Conservation (phyloP, 2,888 invertebrate species). For the Xestoiulus laeticollis region DNA sequence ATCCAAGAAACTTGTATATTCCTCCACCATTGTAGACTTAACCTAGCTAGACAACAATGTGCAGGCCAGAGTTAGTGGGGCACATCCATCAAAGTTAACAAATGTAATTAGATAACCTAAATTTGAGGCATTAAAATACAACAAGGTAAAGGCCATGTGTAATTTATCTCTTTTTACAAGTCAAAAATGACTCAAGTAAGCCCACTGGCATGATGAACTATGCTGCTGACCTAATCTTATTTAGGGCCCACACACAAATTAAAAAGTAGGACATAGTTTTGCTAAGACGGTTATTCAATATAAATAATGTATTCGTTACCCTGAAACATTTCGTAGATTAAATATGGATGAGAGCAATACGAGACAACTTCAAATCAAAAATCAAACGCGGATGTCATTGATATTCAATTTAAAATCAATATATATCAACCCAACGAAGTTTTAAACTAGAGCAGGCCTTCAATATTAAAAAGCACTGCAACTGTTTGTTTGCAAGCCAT, state of each 20-base stretch:
- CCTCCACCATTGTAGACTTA: too few species aligned
- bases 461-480: neutral
- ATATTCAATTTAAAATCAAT: neutral
- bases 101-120: neutral
- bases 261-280: neutral
- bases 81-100: neutral
- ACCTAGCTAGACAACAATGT: too few species aligned
- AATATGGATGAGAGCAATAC: neutral
- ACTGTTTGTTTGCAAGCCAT: neutral
- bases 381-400: neutral
- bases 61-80: too few species aligned
- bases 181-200: neutral
- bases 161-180: neutral
- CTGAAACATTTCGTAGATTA: neutral
- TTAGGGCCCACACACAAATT: constrained; percentile 2
- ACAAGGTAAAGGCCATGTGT: neutral
- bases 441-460: neutral
- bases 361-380: neutral
- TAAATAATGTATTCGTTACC: neutral
- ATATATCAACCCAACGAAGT: neutral
- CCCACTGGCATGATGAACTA: neutral
- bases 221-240: constrained; percentile 11
- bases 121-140: neutral
- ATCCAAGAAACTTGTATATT: too few species aligned
- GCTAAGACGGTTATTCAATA: neutral